Conservation (phyloP, 1,140 invertebrate species). For the Nephila pilipes region DNA sequence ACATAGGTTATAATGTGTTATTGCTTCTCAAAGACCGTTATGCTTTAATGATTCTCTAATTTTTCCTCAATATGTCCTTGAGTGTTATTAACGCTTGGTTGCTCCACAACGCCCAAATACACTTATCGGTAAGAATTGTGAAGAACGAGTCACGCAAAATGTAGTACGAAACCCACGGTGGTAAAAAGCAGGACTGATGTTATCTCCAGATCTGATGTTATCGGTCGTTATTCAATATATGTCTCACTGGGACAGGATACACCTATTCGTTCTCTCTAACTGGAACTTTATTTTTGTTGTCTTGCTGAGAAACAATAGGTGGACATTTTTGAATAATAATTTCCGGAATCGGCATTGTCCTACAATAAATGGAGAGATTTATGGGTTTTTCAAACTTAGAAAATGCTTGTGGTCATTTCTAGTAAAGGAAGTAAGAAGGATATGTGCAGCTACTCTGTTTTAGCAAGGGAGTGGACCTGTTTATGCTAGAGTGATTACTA, state of each 20-base stretch:
- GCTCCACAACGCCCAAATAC: background rate
- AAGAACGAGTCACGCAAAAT: background rate
- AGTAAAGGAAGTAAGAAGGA: no score
- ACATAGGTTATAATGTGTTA: background rate
- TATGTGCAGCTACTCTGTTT: no score
- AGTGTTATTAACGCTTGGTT: background rate
- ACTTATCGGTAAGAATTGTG: background rate
- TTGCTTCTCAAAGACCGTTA: background rate
- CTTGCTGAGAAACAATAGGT: background rate
- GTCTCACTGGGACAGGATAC: background rate
- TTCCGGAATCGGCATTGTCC: background rate
- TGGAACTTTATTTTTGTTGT: background rate
- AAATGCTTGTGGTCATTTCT: no score
- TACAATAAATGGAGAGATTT: no score
- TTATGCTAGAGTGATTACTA: no score
- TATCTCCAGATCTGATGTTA: background rate
- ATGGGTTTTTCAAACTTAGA: no score
- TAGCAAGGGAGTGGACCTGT: no score
- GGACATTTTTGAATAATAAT: background rate
- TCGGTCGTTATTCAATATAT: background rate
- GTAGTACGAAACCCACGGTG: background rate
- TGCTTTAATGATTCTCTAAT: background rate
- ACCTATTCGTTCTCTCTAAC: background rate
- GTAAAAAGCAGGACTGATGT: conserved; percentile 10
- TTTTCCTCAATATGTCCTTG: conserved; percentile 7